Base-by-base conservation (phyloP, 2,888 invertebrate genomes). In the Periphyllus acericola region DNA sequence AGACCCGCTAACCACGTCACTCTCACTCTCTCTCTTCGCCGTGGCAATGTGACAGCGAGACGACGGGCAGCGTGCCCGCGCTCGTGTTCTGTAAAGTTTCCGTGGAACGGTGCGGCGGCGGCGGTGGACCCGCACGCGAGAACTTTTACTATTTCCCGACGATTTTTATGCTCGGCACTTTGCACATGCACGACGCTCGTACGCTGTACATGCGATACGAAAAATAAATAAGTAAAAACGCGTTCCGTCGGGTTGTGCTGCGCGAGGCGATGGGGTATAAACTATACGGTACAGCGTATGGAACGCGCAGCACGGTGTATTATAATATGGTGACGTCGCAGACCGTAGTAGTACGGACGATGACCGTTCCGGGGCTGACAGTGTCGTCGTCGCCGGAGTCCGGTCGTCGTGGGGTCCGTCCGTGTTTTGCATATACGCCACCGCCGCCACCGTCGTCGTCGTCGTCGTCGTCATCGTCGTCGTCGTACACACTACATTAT, bases 371-470 rank as follows among this genome's bases (percentile, higher is more conserved):
- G 71, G 29, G 68, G 60, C 34, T 46, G 32, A 29, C 52, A 71
- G 46, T 74, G n/a, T 80, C 79, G 66, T 40, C 80, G 34, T 25
- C 71, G 82, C 19, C 83, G 83, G 19, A 32, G 66, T 32, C 60
- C 72, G 52, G 82, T 36, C 68, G 68, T 40, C 82, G 72, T 14
- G 72, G 72, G 60, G 84, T 25, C 78, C 74, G 82, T 83, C 55
- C 83, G 74, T 11, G 46, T 83, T 83, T 83, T 83, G 74, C 83
- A 83, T 83, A 83, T 60, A 83, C 83, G 36, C 68, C n/a, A n/a
- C n/a, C n/a, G n/a, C n/a, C n/a, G 6, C 36, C 36, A 36, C 36
- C 36, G 6, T 6, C 36, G 6, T 6, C 36, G 6, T 6, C 82
- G 52, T 46, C 21, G 29, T 29, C 68, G 52, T 52, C 32, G 29